phyloP scores from a whole-genome alignment of 1,140 invertebrate genomes.

The Papilio machaon region DNA sequence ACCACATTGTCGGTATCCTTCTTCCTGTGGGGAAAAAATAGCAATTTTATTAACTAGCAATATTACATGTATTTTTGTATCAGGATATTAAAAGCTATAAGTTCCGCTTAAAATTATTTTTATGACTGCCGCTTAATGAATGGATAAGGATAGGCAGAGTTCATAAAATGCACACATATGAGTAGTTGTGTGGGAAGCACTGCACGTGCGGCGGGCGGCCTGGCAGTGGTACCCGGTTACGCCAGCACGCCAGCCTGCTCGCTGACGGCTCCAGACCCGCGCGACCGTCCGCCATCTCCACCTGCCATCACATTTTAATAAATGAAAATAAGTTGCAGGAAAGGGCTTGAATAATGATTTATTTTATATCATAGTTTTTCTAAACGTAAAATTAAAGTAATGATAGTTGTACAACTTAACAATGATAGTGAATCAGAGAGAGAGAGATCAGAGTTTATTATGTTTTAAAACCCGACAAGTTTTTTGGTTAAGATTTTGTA shows the following conservation, averaged over 20 bases:
- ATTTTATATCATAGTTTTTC: too few species aligned
- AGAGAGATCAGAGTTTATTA: too few species aligned
- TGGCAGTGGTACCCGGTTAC: slow-evolving; percentile 61
- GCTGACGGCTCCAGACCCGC: slow-evolving; percentile 44
- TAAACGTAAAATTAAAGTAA: too few species aligned
- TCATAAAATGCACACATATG: slow-evolving; percentile 45
- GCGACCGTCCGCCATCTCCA: slow-evolving; percentile 45
- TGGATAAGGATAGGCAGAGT: background rate
- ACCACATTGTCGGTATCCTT: slow-evolving; percentile 70
- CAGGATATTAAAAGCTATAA: background rate
- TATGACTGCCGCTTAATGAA: background rate
- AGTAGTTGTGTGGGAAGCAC: slow-evolving; percentile 66
- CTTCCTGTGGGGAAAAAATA: slow-evolving; percentile 56
- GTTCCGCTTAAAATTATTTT: background rate
- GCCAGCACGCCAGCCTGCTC: slow-evolving; percentile 62
- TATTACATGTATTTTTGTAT: background rate
- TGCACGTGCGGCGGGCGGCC: slow-evolving; percentile 52
- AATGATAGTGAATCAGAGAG: too few species aligned
- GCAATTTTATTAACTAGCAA: background rate
- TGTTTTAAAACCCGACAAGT: too few species aligned
- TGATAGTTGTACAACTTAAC: too few species aligned
- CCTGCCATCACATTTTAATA: slow-evolving; percentile 32
- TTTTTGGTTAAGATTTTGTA: too few species aligned
- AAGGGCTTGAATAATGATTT: too few species aligned
- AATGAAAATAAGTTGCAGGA: too few species aligned